A percentile compares a stretch with the other conserved stretches of the same genome.
Evolutionary conservation across 2,888 invertebrate genomes (phyloP).

Genomic region (Ectemnius continuus): DNA sequence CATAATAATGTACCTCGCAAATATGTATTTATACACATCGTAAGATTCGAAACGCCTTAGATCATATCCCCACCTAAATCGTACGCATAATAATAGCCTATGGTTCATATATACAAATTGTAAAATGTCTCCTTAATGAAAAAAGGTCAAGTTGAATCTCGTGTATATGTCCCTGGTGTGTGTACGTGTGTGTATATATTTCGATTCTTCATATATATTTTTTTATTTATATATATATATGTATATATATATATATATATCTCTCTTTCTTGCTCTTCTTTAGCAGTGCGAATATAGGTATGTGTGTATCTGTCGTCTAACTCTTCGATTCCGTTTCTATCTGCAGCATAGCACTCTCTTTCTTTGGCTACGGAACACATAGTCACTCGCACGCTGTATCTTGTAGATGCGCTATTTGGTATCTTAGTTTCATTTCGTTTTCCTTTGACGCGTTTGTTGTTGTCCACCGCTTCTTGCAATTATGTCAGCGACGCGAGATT

Average conservation of each 20-base stretch:
- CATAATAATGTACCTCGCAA: constrained; percentile 44
- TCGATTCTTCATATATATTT: constrained; percentile 49
- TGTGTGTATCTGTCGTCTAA: constrained; percentile 29
- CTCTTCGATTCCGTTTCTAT: too few species aligned
- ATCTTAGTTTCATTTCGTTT: constrained; percentile 22
- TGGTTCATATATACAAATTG: constrained; percentile 76
- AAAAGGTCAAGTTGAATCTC: constrained; percentile 59
- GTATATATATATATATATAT: constrained; percentile 30
- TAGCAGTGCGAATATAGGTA: constrained; percentile 56
- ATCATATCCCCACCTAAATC: constrained; percentile 58
- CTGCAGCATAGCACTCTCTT: neutral
- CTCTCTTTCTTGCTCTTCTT: constrained; percentile 26
- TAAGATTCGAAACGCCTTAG: constrained; percentile 60
- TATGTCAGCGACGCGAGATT: constrained; percentile 44
- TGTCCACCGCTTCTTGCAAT: constrained; percentile 7
- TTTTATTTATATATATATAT: constrained; percentile 42
- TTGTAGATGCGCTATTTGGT: constrained; percentile 50
- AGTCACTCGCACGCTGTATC: constrained; percentile 55
- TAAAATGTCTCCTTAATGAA: constrained; percentile 74
- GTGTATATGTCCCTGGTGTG: constrained; percentile 59
- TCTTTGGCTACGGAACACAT: constrained; percentile 59
- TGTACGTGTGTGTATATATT: constrained; percentile 57
- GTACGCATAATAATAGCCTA: constrained; percentile 61
- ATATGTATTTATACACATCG: constrained; percentile 60
- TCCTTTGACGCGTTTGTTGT: constrained; percentile 38